Evolutionary conservation across 1,140 invertebrate species (phyloP).

Genomic region (Procambarus clarkii): DNA sequence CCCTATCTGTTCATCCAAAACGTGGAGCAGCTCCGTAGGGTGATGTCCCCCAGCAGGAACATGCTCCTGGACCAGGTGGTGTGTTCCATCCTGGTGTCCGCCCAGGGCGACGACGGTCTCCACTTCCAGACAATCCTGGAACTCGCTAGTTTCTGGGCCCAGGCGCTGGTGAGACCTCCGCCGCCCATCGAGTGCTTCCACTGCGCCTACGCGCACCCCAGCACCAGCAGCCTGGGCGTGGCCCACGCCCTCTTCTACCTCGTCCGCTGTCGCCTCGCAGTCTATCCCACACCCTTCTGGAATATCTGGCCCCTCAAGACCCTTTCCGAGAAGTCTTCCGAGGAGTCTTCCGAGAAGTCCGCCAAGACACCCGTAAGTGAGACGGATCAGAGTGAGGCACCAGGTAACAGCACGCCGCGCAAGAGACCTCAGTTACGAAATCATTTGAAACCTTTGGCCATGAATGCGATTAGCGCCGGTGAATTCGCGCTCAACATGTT

Average conservation of each 20-base stretch:
- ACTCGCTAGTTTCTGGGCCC: neutral
- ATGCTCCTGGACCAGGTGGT: neutral
- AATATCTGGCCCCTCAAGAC: no score
- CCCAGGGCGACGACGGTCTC: neutral
- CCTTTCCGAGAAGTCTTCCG: no score
- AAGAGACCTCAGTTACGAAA: no score
- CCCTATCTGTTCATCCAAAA: neutral
- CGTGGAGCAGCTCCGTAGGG: neutral
- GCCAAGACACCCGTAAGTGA: no score
- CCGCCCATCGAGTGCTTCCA: neutral
- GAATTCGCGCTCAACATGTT: no score
- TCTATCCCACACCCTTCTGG: neutral
- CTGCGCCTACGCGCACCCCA: neutral
- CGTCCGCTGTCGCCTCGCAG: neutral
- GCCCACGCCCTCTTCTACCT: constrained; percentile 8
- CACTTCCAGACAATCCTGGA: neutral
- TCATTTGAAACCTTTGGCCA: no score
- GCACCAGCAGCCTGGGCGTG: neutral
- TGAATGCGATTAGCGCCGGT: no score
- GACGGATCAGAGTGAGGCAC: no score
- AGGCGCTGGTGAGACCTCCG: neutral
- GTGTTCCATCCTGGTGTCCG: neutral
- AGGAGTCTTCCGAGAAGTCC: no score
- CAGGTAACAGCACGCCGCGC: no score
- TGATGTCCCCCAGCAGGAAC: neutral